Evolutionary conservation across 2,113 vertebrate genomes (phyloP), one percentile per base, ranked within the genome.

Genomic region (Pardalotus punctatus): DNA sequence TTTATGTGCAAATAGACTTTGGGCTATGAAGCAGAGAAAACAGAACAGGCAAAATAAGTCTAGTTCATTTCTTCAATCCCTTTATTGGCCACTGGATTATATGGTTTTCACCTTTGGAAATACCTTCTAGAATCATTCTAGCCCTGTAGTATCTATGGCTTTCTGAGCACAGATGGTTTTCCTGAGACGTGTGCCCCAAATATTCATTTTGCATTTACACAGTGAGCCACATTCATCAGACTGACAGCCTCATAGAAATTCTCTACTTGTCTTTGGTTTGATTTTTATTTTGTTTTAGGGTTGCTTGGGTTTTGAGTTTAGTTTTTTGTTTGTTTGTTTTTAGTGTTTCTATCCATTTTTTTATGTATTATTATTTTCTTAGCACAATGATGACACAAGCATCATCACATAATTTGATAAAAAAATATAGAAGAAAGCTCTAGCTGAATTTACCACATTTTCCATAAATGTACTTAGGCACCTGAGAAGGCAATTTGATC

Each of bases 371-470:
- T 16, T 51, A 40, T 29, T 74, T 81, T 86, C 12, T 71, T 69
- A 64, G 9, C 43, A 53, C 10, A 70, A 54, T 51, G 21, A 71
- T 74, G 21, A 79, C 84, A 69, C 23, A 66, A 79, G 33, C 25
- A 61, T 72, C 19, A 48, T 9, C 20, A 8, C 51, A 67, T 36
- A 65, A 66, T 27, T 27, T 88, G 7, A 23, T 9, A 10, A 31
- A 73, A 79, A 90, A 69, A 72, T 18, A 25, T 2, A 47, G 28
- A 27, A 53, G 28, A 77, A 82, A 58, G 17, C 5, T 87, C 23
- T 57, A 92, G 92, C 54, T 92, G 40, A 88, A 77, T 96, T 93
- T 93, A 7, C 67, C 27, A 35, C 65, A 47, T 89, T 78, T 93
- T 90, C 57, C 28, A 14, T 35, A 91, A 91, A 74, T 94, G n/a